These are phyloP conservation scores for Drosophila formosana DNA, from an alignment of 2,888 invertebrate genomes.

Conservation along the genomic window DNA sequence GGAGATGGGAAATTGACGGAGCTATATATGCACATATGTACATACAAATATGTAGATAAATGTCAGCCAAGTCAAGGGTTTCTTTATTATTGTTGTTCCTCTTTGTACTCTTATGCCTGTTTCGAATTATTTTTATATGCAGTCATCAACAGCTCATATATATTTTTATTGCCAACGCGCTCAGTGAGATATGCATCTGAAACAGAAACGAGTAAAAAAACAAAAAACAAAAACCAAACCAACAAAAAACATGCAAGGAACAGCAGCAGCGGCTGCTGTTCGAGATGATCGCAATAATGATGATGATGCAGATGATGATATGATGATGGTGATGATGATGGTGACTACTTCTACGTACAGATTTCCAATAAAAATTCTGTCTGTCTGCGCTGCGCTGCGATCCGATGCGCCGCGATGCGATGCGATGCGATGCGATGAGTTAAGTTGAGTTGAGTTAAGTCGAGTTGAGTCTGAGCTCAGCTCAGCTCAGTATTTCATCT, in stretches of 20 bases:
- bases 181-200: conserved; percentile 71
- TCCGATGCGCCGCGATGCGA: conserved; percentile 12
- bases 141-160: conserved; percentile 80
- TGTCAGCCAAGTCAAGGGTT: conserved; percentile 37
- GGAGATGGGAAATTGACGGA: conserved; percentile 7
- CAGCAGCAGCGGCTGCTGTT: conserved; percentile 37
- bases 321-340: conserved; percentile 40
- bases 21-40: too few relatives aligned
- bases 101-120: conserved; percentile 39
- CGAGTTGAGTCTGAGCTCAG: conserved; percentile 21
- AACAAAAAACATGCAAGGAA: conserved; percentile 48
- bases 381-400: conserved; percentile 37
- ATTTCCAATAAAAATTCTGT: conserved; percentile 77
- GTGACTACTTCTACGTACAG: conserved; percentile 79
- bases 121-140: conserved; percentile 77
- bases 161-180: conserved; percentile 77
- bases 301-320: conserved; percentile 15
- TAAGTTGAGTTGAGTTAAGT: conserved; percentile 13
- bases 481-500: conserved; percentile 66
- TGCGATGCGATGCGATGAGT: conserved; percentile 2
- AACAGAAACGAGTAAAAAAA: conserved; percentile 47
- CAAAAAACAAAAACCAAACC: conserved; percentile 39
- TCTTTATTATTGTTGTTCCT: conserved; percentile 30
- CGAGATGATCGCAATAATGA: conserved; percentile 35
- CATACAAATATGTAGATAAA: too few relatives aligned